Evolutionary conservation across 1,140 invertebrate species (phyloP), one percentile per base, ranked within the genome.

Genomic region (Halictus rubicundus): DNA sequence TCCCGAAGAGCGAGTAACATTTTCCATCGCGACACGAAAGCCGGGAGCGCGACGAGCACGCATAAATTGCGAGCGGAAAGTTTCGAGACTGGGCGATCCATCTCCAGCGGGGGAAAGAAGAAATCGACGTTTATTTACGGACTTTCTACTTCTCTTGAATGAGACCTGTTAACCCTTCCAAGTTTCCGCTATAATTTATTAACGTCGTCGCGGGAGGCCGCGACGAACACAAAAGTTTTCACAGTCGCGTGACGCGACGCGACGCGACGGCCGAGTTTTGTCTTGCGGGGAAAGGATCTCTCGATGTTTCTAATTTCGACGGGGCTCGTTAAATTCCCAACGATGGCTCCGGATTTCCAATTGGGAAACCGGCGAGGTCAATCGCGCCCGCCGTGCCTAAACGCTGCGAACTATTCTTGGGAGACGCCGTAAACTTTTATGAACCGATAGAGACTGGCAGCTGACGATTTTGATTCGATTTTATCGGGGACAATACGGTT

Each of bases 341-440:
- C 19, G 49, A 65, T 9, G 9, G 32, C 9, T n/a, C 19, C 32
- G 10, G 21, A 59, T 57, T 6, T 37, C 49, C 60, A 23, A 70
- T 69, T 10, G 14, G 16, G 21, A 49, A 70, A 19, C 1, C 21
- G 7, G 14, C 69, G 42, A 16, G 23, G 42, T 16, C 49, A 23
- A 57, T 64, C 46, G 37, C 61, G 23, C 74, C 73, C 63, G 32
- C 32, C 32, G 32, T 32, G 21, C 21, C 46, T 71, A 63, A 61
- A 42, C 39, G 27, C n/a, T 16, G 10, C 42, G 42, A 23, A 59
- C 63, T 79, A 73, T 74, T 74, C 52, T 60, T 49, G 25, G 63
- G 10, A 42, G 39, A 9, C 12, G 49, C 25, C 61, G 16, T 79
- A 79, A 79, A 66, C n/a, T 74, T 79, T 66, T 49, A 74, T 42